These are phyloP conservation scores for Thecophora atra DNA, from an alignment of 2,888 invertebrate species.

Conservation along the genomic window DNA sequence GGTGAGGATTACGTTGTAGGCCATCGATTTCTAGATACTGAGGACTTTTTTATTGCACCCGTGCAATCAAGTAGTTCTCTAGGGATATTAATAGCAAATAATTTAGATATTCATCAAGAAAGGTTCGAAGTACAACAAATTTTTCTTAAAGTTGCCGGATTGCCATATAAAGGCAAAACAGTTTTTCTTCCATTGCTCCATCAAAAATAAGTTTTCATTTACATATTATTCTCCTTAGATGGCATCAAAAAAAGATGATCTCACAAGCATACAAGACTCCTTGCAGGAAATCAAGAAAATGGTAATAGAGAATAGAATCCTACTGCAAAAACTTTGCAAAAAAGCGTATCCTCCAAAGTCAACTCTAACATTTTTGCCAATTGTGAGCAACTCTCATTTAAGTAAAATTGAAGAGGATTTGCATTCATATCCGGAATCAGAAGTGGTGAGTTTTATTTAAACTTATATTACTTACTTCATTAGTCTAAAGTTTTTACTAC, in stretches of 20 bases:
- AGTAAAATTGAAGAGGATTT: too few species aligned
- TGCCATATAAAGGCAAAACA: not conserved
- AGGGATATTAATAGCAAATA: not conserved
- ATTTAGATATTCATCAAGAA: not conserved
- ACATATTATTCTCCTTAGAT: not conserved
- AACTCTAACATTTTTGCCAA: too few species aligned
- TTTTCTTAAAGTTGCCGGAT: not conserved
- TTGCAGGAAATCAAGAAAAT: too few species aligned
- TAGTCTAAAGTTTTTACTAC: too few species aligned
- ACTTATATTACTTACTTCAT: too few species aligned
- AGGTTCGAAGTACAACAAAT: not conserved
- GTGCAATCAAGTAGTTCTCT: not conserved
- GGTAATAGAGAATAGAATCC: too few species aligned
- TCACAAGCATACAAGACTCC: too few species aligned
- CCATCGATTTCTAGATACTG: not conserved
- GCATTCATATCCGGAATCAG: too few species aligned
- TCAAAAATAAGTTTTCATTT: not conserved
- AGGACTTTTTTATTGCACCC: not conserved
- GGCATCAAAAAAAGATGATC: not conserved
- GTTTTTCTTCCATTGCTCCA: not conserved
- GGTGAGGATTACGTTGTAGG: not conserved
- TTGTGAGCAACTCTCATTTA: too few species aligned
- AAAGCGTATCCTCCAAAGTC: too few species aligned
- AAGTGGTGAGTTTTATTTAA: too few species aligned
- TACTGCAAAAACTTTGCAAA: too few species aligned